Evolutionary conservation across 2,113 vertebrate genomes (phyloP).

Genomic region (Syngnathus floridae): DNA sequence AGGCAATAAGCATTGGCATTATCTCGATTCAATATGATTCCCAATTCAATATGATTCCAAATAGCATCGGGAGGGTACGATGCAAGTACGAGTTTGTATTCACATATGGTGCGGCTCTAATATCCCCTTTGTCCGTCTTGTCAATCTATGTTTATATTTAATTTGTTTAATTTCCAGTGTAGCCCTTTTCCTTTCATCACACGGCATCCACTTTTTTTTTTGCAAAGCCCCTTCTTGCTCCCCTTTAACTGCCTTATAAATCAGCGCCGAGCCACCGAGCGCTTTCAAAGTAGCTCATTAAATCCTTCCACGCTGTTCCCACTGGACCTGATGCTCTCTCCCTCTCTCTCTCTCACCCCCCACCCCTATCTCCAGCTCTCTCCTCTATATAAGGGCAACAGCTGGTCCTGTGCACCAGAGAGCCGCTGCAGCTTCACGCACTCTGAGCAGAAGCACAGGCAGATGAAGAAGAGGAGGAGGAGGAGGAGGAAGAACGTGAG

Average conservation of each 20-base stretch:
- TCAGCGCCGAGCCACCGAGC: conserved; percentile 33
- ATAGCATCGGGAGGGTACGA: too few species aligned
- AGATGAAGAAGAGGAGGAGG: conserved; percentile 8
- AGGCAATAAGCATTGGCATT: too few species aligned
- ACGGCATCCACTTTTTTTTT: not conserved
- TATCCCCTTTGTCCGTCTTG: too few species aligned
- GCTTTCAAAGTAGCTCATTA: conserved; percentile 64
- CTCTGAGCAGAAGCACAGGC: conserved; percentile 22
- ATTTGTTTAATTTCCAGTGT: not conserved
- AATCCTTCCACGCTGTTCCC: conserved; percentile 62
- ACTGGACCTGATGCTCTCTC: conserved; percentile 56
- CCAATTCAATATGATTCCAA: too few species aligned
- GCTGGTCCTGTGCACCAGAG: conserved; percentile 75
- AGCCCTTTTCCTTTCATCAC: not conserved
- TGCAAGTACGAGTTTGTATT: too few species aligned
- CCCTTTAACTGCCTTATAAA: conserved; percentile 26
- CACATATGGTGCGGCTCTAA: too few species aligned
- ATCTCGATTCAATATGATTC: not conserved
- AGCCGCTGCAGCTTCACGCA: conserved; percentile 60
- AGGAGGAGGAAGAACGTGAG: conserved; percentile 14
- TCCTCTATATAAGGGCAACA: conserved; percentile 79
- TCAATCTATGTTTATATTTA: not conserved
- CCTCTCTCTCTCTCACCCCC: conserved; percentile 24
- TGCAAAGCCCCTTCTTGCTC: not conserved
- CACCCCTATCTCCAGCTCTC: conserved; percentile 21